Conservation (phyloP, 2,888 invertebrate species). For the Candidula unifasciata region DNA sequence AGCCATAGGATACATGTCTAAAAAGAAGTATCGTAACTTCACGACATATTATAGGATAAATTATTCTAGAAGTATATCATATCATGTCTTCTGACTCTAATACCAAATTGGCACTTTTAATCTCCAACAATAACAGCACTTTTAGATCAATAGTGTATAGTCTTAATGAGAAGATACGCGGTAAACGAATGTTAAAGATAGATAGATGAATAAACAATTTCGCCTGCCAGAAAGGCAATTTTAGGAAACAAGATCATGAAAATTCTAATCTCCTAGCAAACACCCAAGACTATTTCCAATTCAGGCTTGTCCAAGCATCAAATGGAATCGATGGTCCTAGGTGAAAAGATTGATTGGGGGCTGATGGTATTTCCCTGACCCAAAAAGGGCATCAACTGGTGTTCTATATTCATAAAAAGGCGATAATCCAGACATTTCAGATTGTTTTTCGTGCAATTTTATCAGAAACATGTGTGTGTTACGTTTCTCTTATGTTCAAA, state of each 20-base stretch:
- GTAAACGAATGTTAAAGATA: background rate
- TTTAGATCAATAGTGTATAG: too few relatives aligned
- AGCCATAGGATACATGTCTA: too few relatives aligned
- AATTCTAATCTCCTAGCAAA: conserved; percentile 15
- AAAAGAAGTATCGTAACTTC: too few relatives aligned
- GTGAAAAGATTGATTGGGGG: conserved; percentile 19
- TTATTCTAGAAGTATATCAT: too few relatives aligned
- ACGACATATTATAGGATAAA: too few relatives aligned
- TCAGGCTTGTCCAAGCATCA: conserved; percentile 16
- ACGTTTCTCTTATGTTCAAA: too few relatives aligned
- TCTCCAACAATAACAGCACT: too few relatives aligned
- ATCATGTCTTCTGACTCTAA: too few relatives aligned
- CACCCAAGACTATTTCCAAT: background rate
- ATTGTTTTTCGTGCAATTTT: too few relatives aligned
- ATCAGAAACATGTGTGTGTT: too few relatives aligned
- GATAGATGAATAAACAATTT: background rate
- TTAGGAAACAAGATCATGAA: background rate
- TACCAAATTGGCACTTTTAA: too few relatives aligned
- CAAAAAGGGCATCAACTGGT: background rate
- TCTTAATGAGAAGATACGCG: too few relatives aligned
- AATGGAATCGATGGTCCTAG: conserved; percentile 24
- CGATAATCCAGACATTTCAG: background rate
- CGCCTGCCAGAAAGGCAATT: background rate
- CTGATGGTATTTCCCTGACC: conserved; percentile 34
- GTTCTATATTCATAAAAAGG: background rate